Conservation (phyloP, 2,888 invertebrate genomes). For the Epinotia ramella region DNA sequence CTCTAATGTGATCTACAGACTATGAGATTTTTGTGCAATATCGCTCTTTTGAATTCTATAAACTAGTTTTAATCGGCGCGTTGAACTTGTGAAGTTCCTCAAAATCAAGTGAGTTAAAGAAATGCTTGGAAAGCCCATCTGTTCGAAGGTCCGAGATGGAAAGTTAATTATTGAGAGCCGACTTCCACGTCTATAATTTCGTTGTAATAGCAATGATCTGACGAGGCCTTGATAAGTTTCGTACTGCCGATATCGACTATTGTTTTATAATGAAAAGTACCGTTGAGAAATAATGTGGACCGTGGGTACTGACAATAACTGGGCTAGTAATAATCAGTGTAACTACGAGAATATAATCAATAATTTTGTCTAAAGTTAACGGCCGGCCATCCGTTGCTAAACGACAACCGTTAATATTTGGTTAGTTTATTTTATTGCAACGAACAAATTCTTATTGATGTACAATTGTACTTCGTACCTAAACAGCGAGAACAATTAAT, state of each 20-base stretch:
- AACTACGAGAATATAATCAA: slow-evolving; percentile 38
- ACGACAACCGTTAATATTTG: slow-evolving; percentile 18
- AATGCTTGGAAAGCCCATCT: slow-evolving; percentile 16
- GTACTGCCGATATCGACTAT: slow-evolving; percentile 36
- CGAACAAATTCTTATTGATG: not conserved
- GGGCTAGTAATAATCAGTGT: slow-evolving; percentile 34
- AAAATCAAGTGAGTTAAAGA: slow-evolving; percentile 5
- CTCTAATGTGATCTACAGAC: slow-evolving; percentile 12
- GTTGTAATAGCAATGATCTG: slow-evolving; percentile 33
- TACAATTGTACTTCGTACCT: not conserved
- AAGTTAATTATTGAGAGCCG: slow-evolving; percentile 24
- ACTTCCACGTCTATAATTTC: slow-evolving; percentile 26
- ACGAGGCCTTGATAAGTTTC: slow-evolving; percentile 39
- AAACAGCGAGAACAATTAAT: not conserved
- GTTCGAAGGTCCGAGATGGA: slow-evolving; percentile 15
- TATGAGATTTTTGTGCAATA: slow-evolving; percentile 24
- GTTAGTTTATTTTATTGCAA: not conserved
- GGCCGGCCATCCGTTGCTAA: slow-evolving; percentile 18
- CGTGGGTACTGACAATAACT: slow-evolving; percentile 43
- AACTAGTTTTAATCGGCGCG: slow-evolving; percentile 20
- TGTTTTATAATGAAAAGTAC: slow-evolving; percentile 42
- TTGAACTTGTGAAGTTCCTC: slow-evolving; percentile 1
- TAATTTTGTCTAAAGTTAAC: slow-evolving; percentile 34
- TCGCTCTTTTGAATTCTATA: slow-evolving; percentile 1
- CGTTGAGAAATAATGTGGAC: slow-evolving; percentile 41